Evolutionary conservation across 2,797 vertebrate genomes (phyloP).

Genomic region (Pelodytes ibericus): DNA sequence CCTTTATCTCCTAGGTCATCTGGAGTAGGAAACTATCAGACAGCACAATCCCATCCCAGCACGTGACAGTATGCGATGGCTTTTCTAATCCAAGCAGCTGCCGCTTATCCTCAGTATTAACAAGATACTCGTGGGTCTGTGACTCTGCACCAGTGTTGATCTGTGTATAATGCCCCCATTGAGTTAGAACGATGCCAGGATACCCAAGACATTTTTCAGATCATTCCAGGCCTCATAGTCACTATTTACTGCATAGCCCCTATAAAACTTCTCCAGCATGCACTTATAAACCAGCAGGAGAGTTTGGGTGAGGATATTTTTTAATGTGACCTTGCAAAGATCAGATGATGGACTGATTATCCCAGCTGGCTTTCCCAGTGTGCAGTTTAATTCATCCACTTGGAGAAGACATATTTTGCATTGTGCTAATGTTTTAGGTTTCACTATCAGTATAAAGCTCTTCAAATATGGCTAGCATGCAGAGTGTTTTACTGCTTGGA

Average conservation of each 20-base stretch:
- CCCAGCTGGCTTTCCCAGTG: slow-evolving; percentile 4
- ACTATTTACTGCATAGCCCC: neutral
- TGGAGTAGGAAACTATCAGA: slow-evolving; percentile 11
- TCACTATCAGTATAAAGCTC: too few species aligned
- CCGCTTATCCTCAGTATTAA: slow-evolving; percentile 16
- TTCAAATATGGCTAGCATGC: too few species aligned
- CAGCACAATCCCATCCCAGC: slow-evolving; percentile 20
- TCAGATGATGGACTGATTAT: neutral
- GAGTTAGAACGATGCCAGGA: slow-evolving; percentile 3
- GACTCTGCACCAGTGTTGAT: neutral
- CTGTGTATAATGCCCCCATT: slow-evolving; percentile 14
- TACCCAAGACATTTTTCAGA: slow-evolving; percentile 9
- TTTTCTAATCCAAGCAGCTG: slow-evolving; percentile 45
- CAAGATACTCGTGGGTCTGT: slow-evolving; percentile 2
- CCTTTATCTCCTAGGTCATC: neutral
- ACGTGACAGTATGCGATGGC: slow-evolving; percentile 37
- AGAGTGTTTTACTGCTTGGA: too few species aligned
- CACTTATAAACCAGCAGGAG: slow-evolving; percentile 14
- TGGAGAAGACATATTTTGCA: neutral
- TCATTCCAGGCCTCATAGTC: slow-evolving; percentile 15
- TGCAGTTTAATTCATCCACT: neutral
- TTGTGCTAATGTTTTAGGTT: neutral
- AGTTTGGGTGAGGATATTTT: neutral
- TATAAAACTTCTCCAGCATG: slow-evolving; percentile 28
- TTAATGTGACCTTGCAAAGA: slow-evolving; percentile 19